Percentiles rank a stretch among this genome's conserved stretches.
These are phyloP conservation scores for Drosophila truncata DNA, from an alignment of 1,140 invertebrate genomes.

Conservation along the genomic window DNA sequence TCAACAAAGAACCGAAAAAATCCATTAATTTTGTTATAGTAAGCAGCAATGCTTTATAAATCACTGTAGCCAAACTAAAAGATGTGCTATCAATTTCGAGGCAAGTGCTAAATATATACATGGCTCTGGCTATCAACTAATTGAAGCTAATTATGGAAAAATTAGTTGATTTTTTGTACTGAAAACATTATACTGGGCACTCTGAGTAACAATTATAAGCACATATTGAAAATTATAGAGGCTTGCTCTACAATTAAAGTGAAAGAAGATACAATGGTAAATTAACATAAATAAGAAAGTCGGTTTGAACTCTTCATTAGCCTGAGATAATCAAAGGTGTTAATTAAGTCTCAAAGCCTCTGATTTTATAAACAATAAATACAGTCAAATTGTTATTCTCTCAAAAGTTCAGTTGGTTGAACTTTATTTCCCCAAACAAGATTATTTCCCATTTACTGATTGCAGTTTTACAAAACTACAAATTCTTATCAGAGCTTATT, in stretches of 20 bases:
- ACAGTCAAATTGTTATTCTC: neutral
- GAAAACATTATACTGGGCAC: slow-evolving; percentile 1
- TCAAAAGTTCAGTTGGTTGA: neutral
- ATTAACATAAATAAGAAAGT: slow-evolving; percentile 11
- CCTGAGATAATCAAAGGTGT: neutral
- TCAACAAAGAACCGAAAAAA: slow-evolving; percentile 46
- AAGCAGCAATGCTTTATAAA: slow-evolving; percentile 54
- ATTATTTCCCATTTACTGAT: slow-evolving; percentile 19
- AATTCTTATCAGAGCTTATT: slow-evolving; percentile 23
- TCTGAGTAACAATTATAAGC: neutral
- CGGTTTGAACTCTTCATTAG: neutral
- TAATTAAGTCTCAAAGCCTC: neutral
- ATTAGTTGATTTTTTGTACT: slow-evolving; percentile 7
- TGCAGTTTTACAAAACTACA: slow-evolving; percentile 11
- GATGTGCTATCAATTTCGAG: slow-evolving; percentile 39
- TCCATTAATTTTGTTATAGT: slow-evolving; percentile 65
- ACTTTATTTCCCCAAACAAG: neutral
- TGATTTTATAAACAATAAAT: neutral
- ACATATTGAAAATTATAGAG: neutral
- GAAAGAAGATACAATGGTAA: neutral
- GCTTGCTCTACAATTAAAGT: neutral
- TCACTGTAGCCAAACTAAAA: slow-evolving; percentile 29
- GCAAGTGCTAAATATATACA: slow-evolving; percentile 30
- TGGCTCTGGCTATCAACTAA: slow-evolving; percentile 26
- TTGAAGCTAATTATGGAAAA: slow-evolving; percentile 37